A percentile compares a stretch with the other conserved stretches of the same genome.
phyloP scores from a whole-genome alignment of 2,888 invertebrate genomes.

The Drosophila pegasa region DNA sequence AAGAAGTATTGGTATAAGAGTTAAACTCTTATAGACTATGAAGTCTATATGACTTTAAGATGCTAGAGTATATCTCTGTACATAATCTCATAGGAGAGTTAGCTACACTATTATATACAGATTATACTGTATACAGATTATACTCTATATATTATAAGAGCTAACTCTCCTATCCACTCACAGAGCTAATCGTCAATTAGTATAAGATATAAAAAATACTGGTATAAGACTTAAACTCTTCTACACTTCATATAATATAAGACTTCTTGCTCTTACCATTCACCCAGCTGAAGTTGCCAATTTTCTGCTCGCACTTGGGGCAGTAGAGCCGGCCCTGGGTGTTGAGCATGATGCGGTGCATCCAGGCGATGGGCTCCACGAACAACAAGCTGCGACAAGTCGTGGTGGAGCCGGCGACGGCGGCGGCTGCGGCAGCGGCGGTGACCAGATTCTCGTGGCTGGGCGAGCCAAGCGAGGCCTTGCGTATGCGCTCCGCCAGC shows the following conservation, averaged over 20 bases:
- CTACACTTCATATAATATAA: not conserved
- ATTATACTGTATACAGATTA: too few species aligned
- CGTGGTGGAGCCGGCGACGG: slow-evolving; percentile 15
- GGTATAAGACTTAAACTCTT: too few species aligned
- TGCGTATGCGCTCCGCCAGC: slow-evolving; percentile 78
- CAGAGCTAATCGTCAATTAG: too few species aligned
- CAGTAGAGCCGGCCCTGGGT: slow-evolving; percentile 94
- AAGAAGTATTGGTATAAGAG: too few species aligned
- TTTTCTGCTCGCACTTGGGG: slow-evolving; percentile 93
- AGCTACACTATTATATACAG: too few species aligned
- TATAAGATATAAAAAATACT: too few species aligned
- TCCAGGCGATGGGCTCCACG: slow-evolving; percentile 96
- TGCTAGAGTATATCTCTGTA: too few species aligned
- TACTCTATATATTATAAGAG: too few species aligned
- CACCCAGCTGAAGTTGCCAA: slow-evolving; percentile 96
- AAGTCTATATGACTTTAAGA: too few species aligned
- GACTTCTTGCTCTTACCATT: slow-evolving; percentile 87
- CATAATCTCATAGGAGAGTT: too few species aligned
- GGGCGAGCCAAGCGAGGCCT: slow-evolving; percentile 70
- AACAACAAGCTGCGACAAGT: slow-evolving; percentile 91
- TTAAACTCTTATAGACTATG: too few species aligned
- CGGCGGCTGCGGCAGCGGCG: not conserved
- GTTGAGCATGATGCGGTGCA: slow-evolving; percentile 89
- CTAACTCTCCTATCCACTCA: too few species aligned
- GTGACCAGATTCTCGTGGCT: slow-evolving; percentile 30